These are phyloP conservation scores for Mola mola DNA, from an alignment of 2,113 vertebrate genomes.

Conservation along the genomic window DNA sequence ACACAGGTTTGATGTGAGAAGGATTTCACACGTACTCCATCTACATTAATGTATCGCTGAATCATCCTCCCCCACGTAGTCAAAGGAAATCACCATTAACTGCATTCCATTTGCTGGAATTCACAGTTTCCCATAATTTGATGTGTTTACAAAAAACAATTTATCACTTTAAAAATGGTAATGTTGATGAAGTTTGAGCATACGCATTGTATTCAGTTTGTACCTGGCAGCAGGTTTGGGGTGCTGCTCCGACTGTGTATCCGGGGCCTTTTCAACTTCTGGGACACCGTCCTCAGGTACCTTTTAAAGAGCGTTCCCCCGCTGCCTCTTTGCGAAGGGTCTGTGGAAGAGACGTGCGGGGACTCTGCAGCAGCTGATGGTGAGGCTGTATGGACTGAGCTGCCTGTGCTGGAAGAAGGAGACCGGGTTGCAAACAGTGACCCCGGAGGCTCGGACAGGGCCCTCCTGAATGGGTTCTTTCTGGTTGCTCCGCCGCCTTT, in stretches of 20 bases:
- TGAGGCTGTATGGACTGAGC: constrained; percentile 30
- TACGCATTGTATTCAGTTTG: neutral
- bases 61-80: no score
- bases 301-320: constrained; percentile 80
- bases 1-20: no score
- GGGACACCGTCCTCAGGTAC: constrained; percentile 82
- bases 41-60: no score
- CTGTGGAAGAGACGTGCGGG: constrained; percentile 50
- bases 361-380: constrained; percentile 48
- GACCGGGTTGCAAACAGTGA: constrained; percentile 59
- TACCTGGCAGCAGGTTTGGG: constrained; percentile 41
- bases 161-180: no score
- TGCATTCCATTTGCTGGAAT: no score
- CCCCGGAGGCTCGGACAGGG: constrained; percentile 83
- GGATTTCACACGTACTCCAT: no score
- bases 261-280: constrained; percentile 79
- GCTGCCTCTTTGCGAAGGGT: constrained; percentile 65
- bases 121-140: no score
- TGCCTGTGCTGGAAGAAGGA: constrained; percentile 27
- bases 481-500: constrained; percentile 40
- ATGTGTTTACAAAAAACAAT: no score
- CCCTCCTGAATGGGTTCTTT: constrained; percentile 88
- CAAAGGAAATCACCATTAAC: no score
- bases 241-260: constrained; percentile 67
- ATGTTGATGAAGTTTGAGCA: neutral